Evolutionary conservation across 2,888 invertebrate species (phyloP), one percentile per base, ranked within the genome.

Genomic region (Lordiphosa andalusiaca): DNA sequence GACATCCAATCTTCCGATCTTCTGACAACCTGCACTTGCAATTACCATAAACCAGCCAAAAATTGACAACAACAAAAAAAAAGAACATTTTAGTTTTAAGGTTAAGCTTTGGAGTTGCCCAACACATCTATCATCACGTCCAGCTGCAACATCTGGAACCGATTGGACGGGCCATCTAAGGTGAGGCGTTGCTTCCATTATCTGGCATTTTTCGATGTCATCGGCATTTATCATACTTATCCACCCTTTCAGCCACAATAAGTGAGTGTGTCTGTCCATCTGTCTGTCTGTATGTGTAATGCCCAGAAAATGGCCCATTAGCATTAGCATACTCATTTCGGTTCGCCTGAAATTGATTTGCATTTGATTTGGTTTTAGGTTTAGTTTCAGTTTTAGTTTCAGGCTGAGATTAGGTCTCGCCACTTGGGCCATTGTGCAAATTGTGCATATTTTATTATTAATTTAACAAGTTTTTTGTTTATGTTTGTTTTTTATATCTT

Each of bases 381-480:
- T 56, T 53, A 46, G 41, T 42, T 48, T 48, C 38, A 35, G 51
- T 59, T 51, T 56, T 53, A 46, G 41, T 42, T 48, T 48, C 38
- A 35, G 25, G 33, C 54, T 44, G 44, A 30, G 30, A 30, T 30
- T 30, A 30, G 30, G 30, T 10, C 9, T 30, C 30, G 30, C 30
- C 30, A 30, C 40, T 53, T 33, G 16, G 33, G 61, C 42, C 54
- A 38, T 49, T 30, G 39, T 38, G 38, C 38, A 36, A 55, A 58
- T n/a, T n/a, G n/a, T 52, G 47, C 47, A 42, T 67, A 57, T 67
- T 60, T 57, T 25, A 67, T 53, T 66, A 62, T 65, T 69, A 65
- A 67, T 63, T 73, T 55, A 73, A 76, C 73, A 67, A 69, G 71
- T 77, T 81, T 57, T 46, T 71, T 65, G 71, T 68, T 61, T 59